A percentile compares a stretch with the other conserved stretches of the same genome.
phyloP scores from a whole-genome alignment of 1,140 invertebrate genomes.

The Drosophila tsacasi region DNA sequence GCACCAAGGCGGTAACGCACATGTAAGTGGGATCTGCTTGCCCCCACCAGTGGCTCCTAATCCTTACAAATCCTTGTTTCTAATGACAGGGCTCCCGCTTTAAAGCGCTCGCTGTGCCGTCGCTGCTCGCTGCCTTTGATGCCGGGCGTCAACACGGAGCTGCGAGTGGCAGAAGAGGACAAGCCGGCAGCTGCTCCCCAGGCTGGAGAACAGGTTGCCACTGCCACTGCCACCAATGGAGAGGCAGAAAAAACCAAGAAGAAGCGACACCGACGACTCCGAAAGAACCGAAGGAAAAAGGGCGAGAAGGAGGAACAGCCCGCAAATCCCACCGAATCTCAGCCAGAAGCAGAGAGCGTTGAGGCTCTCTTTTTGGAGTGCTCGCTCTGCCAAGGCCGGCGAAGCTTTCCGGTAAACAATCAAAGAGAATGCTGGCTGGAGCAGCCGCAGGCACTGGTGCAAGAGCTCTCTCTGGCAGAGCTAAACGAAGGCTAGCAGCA shows the following conservation, averaged over 20 bases:
- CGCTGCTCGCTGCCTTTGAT: conserved; percentile 62
- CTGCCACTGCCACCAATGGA: not conserved
- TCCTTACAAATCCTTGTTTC: not conserved
- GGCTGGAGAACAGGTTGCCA: not conserved
- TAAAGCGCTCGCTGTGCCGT: conserved; percentile 66
- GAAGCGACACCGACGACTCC: conserved; percentile 26
- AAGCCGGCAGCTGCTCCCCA: not conserved
- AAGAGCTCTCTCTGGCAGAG: conserved; percentile 28
- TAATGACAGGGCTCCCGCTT: conserved; percentile 40
- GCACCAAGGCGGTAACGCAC: conserved; percentile 58
- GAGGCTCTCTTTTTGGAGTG: conserved; percentile 47
- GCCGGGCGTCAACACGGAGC: conserved; percentile 58
- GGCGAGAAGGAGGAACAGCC: not conserved
- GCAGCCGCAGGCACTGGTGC: conserved; percentile 44
- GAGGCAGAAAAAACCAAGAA: conserved; percentile 13
- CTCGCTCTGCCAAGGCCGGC: conserved; percentile 43
- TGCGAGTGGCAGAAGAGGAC: conserved; percentile 3
- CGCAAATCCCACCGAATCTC: not conserved
- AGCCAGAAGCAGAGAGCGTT: no score
- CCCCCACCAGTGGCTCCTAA: not conserved
- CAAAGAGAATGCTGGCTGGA: conserved; percentile 64
- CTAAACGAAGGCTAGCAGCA: not conserved
- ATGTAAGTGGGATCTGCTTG: conserved; percentile 45
- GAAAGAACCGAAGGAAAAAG: conserved; percentile 5
- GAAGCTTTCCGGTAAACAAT: conserved; percentile 34